Percentiles rank a stretch among this genome's conserved stretches.
phyloP scores from a whole-genome alignment of 1,140 invertebrate species.

The Caligus rogercresseyi region DNA sequence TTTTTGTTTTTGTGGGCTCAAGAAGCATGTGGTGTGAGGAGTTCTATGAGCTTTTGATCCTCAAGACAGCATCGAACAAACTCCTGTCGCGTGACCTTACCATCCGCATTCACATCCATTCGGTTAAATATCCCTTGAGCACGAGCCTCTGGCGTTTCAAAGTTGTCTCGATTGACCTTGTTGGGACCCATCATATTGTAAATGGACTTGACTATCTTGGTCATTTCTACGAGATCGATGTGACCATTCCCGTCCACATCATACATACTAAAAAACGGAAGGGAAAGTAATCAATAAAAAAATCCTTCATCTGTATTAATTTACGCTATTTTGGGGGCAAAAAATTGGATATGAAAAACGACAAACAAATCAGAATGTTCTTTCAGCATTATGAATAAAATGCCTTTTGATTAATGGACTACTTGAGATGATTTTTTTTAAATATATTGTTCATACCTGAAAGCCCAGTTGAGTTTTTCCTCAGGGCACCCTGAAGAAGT shows the following conservation, averaged over 20 bases:
- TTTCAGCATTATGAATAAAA: too few species aligned
- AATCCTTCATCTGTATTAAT: too few species aligned
- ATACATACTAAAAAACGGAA: conserved; percentile 19
- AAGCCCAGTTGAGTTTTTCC: conserved; percentile 20
- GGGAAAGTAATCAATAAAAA: background rate
- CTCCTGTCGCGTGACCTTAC: conserved; percentile 16
- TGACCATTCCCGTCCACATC: conserved; percentile 20
- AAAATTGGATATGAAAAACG: too few species aligned
- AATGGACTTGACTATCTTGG: conserved; percentile 20
- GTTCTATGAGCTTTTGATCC: conserved; percentile 20
- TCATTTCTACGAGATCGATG: conserved; percentile 20
- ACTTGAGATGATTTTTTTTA: too few species aligned
- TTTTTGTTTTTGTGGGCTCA: too few species aligned
- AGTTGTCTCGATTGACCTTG: conserved; percentile 13
- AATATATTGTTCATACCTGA: conserved; percentile 17
- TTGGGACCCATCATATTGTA: conserved; percentile 21
- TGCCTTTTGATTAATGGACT: too few species aligned
- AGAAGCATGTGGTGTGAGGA: conserved; percentile 16
- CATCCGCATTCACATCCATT: conserved; percentile 20
- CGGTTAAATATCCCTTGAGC: conserved; percentile 18
- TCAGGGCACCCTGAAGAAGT: conserved; percentile 15
- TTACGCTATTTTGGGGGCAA: too few species aligned
- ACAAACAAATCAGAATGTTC: too few species aligned
- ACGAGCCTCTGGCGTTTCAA: conserved; percentile 14
- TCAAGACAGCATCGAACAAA: conserved; percentile 19